A percentile compares a stretch with the other conserved stretches of the same genome.
phyloP scores from a whole-genome alignment of 2,888 invertebrate species.

The Oxytorus armatus region DNA sequence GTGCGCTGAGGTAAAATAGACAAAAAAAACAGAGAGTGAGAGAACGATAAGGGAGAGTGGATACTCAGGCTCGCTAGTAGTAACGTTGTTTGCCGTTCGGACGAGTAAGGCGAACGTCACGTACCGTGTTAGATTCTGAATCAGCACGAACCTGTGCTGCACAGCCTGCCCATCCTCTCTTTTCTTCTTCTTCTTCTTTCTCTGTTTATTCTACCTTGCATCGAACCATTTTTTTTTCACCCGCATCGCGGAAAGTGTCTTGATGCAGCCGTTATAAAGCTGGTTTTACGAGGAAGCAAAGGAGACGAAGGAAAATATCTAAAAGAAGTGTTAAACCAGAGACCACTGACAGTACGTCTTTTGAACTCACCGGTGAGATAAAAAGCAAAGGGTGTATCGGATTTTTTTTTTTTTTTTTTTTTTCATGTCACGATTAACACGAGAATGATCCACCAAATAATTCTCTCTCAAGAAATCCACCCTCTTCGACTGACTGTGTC shows the following conservation, averaged over 20 bases:
- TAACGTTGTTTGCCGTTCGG: slow-evolving; percentile 57
- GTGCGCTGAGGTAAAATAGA: slow-evolving; percentile 17
- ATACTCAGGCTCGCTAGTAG: slow-evolving; percentile 40
- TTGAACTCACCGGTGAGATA: background rate
- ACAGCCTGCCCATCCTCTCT: slow-evolving; percentile 2
- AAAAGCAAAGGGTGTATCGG: slow-evolving; percentile 12
- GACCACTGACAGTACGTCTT: background rate
- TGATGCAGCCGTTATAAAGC: slow-evolving; percentile 31
- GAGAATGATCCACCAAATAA: slow-evolving; percentile 18
- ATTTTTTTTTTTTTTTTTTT: too few species aligned
- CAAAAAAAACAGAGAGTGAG: slow-evolving; percentile 3
- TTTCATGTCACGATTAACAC: slow-evolving; percentile 36
- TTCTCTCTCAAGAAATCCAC: background rate
- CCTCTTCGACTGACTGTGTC: background rate
- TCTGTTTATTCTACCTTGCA: slow-evolving; percentile 19
- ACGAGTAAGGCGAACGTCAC: slow-evolving; percentile 42
- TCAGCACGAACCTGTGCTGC: slow-evolving; percentile 51
- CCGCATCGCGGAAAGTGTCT: slow-evolving; percentile 11
- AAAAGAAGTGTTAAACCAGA: slow-evolving; percentile 24
- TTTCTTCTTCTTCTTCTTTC: slow-evolving; percentile 4
- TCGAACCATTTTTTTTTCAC: slow-evolving; percentile 13
- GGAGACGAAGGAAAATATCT: slow-evolving; percentile 7
- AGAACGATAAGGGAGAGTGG: slow-evolving; percentile 30
- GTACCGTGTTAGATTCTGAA: slow-evolving; percentile 51
- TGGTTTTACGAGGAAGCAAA: slow-evolving; percentile 17